Conservation (phyloP, 2,113 vertebrate species). For the Atlantisia rogersi region DNA sequence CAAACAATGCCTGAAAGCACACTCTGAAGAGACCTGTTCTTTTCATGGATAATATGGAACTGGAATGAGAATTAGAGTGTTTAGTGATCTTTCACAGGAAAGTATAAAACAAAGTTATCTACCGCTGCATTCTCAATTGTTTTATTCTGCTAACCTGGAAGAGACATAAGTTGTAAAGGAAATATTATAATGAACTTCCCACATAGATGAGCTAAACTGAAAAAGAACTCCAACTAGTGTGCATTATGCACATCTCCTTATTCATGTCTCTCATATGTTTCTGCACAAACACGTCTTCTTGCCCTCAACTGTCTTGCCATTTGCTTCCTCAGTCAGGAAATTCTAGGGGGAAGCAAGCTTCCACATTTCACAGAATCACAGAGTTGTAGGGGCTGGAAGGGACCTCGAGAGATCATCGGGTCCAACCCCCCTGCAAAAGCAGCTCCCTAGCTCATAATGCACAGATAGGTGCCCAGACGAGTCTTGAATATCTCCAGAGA, state of each 20-base stretch:
- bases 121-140: background rate
- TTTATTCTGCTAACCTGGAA: background rate
- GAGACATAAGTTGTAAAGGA: background rate
- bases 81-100: background rate
- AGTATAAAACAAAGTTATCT: background rate
- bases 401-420: too few relatives aligned
- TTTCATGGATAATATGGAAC: background rate
- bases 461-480: too few relatives aligned
- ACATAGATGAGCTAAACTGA: background rate
- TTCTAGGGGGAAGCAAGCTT: background rate
- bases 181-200: slow-evolving; percentile 6
- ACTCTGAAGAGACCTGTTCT: background rate
- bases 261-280: background rate
- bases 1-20: background rate
- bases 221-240: background rate
- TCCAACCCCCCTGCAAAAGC: too few relatives aligned
- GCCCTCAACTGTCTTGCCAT: background rate
- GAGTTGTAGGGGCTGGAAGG: too few relatives aligned
- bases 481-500: too few relatives aligned
- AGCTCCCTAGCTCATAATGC: too few relatives aligned
- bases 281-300: background rate
- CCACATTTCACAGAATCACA: background rate
- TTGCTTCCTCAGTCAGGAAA: background rate
- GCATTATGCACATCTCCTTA: background rate
- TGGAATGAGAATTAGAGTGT: background rate